Evolutionary conservation across 2,888 invertebrate genomes (phyloP).

Genomic region (Pyralis farinalis): DNA sequence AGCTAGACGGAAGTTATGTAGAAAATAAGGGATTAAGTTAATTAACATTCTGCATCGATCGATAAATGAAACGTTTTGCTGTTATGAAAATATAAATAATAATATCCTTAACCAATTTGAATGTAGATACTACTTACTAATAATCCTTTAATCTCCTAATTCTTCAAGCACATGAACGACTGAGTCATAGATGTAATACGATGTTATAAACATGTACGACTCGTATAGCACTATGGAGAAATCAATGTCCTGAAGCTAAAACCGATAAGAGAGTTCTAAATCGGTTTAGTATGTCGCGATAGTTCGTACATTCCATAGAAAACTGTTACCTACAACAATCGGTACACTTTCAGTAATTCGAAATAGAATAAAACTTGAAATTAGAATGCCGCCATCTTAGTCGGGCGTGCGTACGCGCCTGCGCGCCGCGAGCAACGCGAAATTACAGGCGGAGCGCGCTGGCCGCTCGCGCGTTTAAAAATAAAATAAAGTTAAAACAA

Average conservation of each 20-base stretch:
- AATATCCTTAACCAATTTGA: no score
- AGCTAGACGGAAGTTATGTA: no score
- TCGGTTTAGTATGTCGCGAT: slow-evolving; percentile 30
- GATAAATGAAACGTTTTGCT: no score
- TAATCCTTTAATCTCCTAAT: slow-evolving; percentile 55
- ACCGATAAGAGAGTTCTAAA: slow-evolving; percentile 39
- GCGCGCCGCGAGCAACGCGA: slow-evolving; percentile 77
- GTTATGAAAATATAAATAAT: no score
- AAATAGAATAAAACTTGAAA: slow-evolving; percentile 46
- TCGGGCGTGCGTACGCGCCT: slow-evolving; percentile 73
- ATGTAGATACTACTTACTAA: slow-evolving; percentile 62
- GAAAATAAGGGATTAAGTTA: no score
- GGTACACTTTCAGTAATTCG: slow-evolving; percentile 37
- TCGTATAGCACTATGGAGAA: slow-evolving; percentile 47
- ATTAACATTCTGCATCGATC: no score
- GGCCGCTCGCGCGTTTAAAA: slow-evolving; percentile 73
- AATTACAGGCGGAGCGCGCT: slow-evolving; percentile 73
- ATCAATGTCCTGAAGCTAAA: slow-evolving; percentile 45
- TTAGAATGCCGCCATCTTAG: slow-evolving; percentile 64
- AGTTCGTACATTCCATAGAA: slow-evolving; percentile 21
- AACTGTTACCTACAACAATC: slow-evolving; percentile 24
- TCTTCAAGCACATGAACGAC: slow-evolving; percentile 51
- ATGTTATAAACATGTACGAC: slow-evolving; percentile 55
- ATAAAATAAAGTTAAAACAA: slow-evolving; percentile 80
- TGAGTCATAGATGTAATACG: slow-evolving; percentile 55